These are phyloP conservation scores for Pocillopora verrucosa DNA, from an alignment of 64 coral and sea anemone genomes.

Conservation along the genomic window DNA sequence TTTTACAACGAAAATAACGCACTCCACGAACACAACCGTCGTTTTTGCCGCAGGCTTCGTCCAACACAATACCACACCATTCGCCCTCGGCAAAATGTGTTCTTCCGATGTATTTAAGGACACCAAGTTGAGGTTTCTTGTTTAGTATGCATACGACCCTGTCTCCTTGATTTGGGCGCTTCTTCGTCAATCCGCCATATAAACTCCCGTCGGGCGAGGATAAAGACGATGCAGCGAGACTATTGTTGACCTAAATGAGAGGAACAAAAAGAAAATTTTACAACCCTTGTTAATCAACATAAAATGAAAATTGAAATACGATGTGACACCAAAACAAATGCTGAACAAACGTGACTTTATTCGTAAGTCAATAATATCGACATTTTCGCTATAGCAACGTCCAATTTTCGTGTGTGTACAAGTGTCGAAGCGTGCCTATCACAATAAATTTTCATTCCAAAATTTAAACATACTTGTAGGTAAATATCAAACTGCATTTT, in stretches of 20 bases:
- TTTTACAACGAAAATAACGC: conserved; percentile 85
- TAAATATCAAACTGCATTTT: conserved; percentile 14
- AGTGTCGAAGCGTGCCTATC: background rate
- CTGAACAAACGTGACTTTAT: conserved; percentile 6
- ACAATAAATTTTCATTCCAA: conserved; percentile 31
- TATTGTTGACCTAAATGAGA: background rate
- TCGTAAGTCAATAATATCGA: background rate
- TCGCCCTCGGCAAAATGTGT: conserved; percentile 87
- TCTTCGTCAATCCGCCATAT: background rate
- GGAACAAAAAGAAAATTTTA: background rate
- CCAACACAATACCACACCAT: conserved; percentile 91
- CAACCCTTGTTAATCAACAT: background rate
- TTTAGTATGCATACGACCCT: conserved; percentile 91
- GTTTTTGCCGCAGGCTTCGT: conserved; percentile 93
- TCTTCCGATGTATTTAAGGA: conserved; percentile 77
- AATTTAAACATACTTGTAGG: conserved; percentile 1
- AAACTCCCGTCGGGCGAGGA: background rate
- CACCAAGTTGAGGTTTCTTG: conserved; percentile 66
- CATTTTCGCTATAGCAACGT: conserved; percentile 24
- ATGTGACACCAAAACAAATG: background rate
- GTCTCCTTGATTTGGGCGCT: conserved; percentile 26
- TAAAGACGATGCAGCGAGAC: background rate
- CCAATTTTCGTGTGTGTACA: background rate
- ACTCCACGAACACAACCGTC: conserved; percentile 87
- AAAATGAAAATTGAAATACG: background rate